Percentiles rank a stretch among this genome's conserved stretches.
phyloP scores from a whole-genome alignment of 2,888 invertebrate species.

The Cynaeus angustus region DNA sequence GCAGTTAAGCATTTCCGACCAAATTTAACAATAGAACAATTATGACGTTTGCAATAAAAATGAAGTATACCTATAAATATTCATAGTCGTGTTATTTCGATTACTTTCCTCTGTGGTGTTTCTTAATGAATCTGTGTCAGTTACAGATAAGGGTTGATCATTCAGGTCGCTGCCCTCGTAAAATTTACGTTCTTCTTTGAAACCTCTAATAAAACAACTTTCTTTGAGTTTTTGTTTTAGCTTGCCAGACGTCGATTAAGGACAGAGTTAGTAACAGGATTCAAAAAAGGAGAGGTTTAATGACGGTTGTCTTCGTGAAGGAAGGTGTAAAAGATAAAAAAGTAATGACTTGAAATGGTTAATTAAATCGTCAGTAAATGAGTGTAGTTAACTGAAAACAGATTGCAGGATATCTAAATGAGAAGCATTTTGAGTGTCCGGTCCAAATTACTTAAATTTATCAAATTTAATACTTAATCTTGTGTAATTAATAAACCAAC shows the following conservation, averaged over 20 bases:
- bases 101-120: neutral
- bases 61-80: no score
- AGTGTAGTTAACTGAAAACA: neutral
- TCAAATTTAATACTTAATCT: no score
- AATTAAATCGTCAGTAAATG: slow-evolving; percentile 18
- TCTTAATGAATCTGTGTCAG: neutral
- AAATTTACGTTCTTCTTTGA: slow-evolving; percentile 20
- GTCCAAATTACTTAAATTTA: no score
- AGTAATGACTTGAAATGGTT: slow-evolving; percentile 7
- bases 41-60: no score
- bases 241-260: slow-evolving; percentile 17
- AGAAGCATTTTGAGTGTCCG: no score
- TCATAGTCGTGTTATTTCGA: no score
- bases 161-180: slow-evolving; percentile 24
- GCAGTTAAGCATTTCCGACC: no score
- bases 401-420: neutral
- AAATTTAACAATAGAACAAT: no score
- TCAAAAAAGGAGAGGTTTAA: slow-evolving; percentile 13
- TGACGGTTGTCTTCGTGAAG: slow-evolving; percentile 10
- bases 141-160: slow-evolving; percentile 10
- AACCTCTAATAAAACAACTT: slow-evolving; percentile 25
- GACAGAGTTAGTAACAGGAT: slow-evolving; percentile 28
- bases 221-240: slow-evolving; percentile 33
- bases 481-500: no score
- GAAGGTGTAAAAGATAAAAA: slow-evolving; percentile 19